Conservation (phyloP, 2,797 vertebrate species). For the Trachurus trachurus region DNA sequence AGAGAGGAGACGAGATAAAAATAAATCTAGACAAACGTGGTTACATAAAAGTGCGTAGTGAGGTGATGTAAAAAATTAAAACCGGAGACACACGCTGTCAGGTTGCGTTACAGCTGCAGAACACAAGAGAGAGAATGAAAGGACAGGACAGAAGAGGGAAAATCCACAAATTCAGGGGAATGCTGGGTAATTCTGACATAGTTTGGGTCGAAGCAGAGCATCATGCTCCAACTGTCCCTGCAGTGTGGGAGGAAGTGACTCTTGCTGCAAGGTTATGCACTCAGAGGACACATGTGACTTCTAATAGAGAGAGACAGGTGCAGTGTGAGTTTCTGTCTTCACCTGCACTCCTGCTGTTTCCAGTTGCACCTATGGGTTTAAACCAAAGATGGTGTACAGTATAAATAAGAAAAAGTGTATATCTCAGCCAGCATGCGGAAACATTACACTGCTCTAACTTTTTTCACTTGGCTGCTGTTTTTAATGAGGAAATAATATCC, state of each 20-base stretch:
- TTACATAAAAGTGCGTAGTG: constrained; percentile 83
- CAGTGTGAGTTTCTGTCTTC: constrained; percentile 25
- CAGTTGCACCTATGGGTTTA: not conserved
- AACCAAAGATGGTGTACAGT: not conserved
- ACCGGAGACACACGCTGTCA: constrained; percentile 76
- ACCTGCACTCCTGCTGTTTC: constrained; percentile 1
- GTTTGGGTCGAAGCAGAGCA: not conserved
- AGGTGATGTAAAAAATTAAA: constrained; percentile 87
- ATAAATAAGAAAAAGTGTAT: not conserved
- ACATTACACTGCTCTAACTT: no score
- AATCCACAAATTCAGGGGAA: constrained; percentile 3
- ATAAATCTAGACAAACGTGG: constrained; percentile 76
- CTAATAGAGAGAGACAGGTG: constrained; percentile 55
- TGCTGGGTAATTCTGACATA: not conserved
- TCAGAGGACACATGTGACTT: constrained; percentile 66
- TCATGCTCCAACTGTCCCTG: constrained; percentile 1
- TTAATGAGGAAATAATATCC: not conserved
- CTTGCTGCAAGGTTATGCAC: constrained; percentile 63
- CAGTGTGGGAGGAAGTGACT: constrained; percentile 40
- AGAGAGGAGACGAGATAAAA: constrained; percentile 74
- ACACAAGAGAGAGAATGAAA: constrained; percentile 14
- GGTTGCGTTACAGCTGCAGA: constrained; percentile 45
- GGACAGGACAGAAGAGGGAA: not conserved
- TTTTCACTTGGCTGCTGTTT: not conserved
- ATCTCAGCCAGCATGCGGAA: not conserved